Conservation (phyloP, 2,888 invertebrate genomes). For the Caenorhabditis panamensis region DNA sequence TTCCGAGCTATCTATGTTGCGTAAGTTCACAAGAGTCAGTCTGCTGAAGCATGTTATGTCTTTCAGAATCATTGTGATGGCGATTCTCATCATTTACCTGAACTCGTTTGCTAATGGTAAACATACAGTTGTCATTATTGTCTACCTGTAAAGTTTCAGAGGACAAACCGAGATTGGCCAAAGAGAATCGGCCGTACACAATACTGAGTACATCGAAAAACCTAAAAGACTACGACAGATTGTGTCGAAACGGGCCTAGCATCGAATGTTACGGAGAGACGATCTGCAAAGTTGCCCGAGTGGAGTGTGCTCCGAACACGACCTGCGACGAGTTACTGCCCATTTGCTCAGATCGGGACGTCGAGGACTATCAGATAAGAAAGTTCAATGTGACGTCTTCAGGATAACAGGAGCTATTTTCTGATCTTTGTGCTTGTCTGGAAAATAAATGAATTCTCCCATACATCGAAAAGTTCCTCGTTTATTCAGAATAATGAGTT, state of each 20-base stretch:
- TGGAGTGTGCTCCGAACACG: constrained; percentile 20
- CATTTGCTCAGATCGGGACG: constrained; percentile 30
- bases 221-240: constrained; percentile 37
- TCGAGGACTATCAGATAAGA: constrained; percentile 29
- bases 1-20: constrained; percentile 29
- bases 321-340: constrained; percentile 30
- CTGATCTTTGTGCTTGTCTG: not conserved
- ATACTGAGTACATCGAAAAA: constrained; percentile 30
- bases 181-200: constrained; percentile 40
- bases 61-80: constrained; percentile 31
- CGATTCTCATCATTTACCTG: constrained; percentile 27
- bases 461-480: too few relatives aligned
- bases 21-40: constrained; percentile 10
- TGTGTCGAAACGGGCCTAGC: constrained; percentile 32
- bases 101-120: constrained; percentile 43
- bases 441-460: too few relatives aligned
- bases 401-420: not conserved
- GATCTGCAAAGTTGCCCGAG: constrained; percentile 31
- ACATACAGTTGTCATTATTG: not conserved
- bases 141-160: constrained; percentile 6
- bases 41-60: not conserved
- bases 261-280: constrained; percentile 34
- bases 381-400: constrained; percentile 41
- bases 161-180: constrained; percentile 29
- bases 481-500: too few relatives aligned